A percentile compares a stretch with the other conserved stretches of the same genome.
phyloP scores from a whole-genome alignment of 2,113 vertebrate genomes.

The Garra rufa region DNA sequence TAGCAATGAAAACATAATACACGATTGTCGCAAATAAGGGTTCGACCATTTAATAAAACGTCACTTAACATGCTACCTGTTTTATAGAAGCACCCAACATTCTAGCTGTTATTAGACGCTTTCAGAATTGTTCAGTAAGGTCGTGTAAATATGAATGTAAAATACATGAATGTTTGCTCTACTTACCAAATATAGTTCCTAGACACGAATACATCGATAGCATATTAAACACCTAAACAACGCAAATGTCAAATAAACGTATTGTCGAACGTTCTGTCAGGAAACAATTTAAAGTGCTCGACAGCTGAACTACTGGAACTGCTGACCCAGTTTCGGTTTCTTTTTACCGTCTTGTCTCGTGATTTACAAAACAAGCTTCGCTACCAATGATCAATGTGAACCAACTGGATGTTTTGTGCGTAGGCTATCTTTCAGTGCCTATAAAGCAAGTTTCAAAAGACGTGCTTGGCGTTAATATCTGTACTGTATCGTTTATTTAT shows the following conservation, averaged over 20 bases:
- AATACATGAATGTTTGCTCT: not conserved
- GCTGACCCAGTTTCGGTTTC: conserved; percentile 1
- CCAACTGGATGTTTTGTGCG: not conserved
- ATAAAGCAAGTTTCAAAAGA: too few relatives aligned
- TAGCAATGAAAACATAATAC: too few relatives aligned
- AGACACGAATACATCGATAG: not conserved
- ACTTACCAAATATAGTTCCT: conserved; percentile 6
- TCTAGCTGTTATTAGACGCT: not conserved
- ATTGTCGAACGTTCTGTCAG: not conserved
- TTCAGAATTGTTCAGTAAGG: not conserved
- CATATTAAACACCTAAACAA: not conserved
- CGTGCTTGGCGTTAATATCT: too few relatives aligned
- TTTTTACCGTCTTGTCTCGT: not conserved
- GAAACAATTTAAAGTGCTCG: not conserved
- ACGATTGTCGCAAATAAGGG: too few relatives aligned
- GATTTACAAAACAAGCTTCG: too few relatives aligned
- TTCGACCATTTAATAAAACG: too few relatives aligned
- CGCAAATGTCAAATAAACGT: not conserved
- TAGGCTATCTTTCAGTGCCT: not conserved
- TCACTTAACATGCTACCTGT: too few relatives aligned
- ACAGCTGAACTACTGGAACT: not conserved
- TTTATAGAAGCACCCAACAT: not conserved
- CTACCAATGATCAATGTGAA: not conserved
- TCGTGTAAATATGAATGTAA: too few relatives aligned
- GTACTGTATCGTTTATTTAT: too few relatives aligned